Percentiles rank a stretch among this genome's conserved stretches.
phyloP scores from a whole-genome alignment of 2,113 vertebrate genomes.

The Chinchilla lanigera region DNA sequence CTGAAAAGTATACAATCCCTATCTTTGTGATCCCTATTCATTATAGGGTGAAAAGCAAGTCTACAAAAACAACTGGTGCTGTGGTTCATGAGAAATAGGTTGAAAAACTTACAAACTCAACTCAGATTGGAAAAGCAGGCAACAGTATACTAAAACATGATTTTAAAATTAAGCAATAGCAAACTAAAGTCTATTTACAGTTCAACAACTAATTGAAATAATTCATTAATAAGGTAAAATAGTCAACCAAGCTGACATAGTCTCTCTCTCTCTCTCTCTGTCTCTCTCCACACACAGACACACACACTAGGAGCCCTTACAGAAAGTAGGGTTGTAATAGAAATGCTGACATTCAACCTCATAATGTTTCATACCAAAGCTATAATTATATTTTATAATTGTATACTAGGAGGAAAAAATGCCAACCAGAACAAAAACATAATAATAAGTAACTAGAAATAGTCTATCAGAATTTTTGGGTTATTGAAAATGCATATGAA shows the following conservation, averaged over 20 bases:
- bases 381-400: slow-evolving; percentile 79
- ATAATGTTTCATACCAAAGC: slow-evolving; percentile 66
- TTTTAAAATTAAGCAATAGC: slow-evolving; percentile 37
- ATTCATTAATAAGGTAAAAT: slow-evolving; percentile 59
- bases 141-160: slow-evolving; percentile 15
- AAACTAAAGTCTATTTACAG: slow-evolving; percentile 44
- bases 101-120: neutral
- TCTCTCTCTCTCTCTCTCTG: neutral
- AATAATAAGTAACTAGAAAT: slow-evolving; percentile 79
- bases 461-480: slow-evolving; percentile 85
- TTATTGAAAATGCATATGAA: slow-evolving; percentile 84
- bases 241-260: neutral
- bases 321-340: slow-evolving; percentile 62
- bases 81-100: neutral
- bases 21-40: neutral
- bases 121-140: slow-evolving; percentile 5
- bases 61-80: neutral
- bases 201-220: slow-evolving; percentile 30
- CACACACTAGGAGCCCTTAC: neutral
- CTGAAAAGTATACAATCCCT: neutral
- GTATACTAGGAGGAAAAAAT: slow-evolving; percentile 70
- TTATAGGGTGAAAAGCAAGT: neutral
- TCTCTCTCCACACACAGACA: neutral
- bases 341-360: slow-evolving; percentile 77
- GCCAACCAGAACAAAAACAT: slow-evolving; percentile 76